A percentile compares a stretch with the other conserved stretches of the same genome.
These are phyloP conservation scores for Thalassarche chlororhynchos DNA, from an alignment of 2,113 vertebrate species.

Conservation along the genomic window DNA sequence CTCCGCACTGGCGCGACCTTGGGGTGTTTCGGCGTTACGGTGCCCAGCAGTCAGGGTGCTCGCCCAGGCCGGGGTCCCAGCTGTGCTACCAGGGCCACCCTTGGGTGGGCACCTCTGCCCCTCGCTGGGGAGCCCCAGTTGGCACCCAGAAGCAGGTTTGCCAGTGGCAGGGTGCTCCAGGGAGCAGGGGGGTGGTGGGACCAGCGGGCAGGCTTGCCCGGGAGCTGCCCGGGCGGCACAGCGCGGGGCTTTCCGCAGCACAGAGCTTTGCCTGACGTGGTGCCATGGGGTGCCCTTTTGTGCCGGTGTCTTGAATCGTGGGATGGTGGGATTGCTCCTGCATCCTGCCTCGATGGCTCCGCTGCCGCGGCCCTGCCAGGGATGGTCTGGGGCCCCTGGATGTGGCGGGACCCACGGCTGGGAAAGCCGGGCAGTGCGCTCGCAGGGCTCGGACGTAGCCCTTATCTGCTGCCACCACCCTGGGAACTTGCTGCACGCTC, in stretches of 20 bases:
- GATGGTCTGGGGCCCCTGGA: neutral
- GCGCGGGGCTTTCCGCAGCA: neutral
- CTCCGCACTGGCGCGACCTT: neutral
- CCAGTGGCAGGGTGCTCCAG: neutral
- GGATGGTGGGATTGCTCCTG: neutral
- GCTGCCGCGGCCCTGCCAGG: accelerated
- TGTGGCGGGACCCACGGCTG: neutral
- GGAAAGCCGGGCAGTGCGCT: neutral
- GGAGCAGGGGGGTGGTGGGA: neutral
- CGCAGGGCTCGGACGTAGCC: neutral
- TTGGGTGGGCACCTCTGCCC: neutral
- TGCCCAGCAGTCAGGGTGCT: neutral
- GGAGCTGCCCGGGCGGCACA: neutral
- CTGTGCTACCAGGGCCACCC: neutral
- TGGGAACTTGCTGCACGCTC: neutral
- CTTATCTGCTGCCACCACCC: slow-evolving; percentile 48
- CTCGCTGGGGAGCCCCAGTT: neutral
- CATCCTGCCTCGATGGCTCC: neutral
- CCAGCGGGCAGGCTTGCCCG: neutral
- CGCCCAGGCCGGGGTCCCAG: neutral
- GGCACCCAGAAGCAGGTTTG: neutral
- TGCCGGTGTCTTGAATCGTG: accelerated
- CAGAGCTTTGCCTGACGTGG: neutral
- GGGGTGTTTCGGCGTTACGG: neutral
- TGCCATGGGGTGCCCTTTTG: neutral